Base-by-base conservation (phyloP, 2,888 invertebrate genomes). In the Torymus tubicola region DNA sequence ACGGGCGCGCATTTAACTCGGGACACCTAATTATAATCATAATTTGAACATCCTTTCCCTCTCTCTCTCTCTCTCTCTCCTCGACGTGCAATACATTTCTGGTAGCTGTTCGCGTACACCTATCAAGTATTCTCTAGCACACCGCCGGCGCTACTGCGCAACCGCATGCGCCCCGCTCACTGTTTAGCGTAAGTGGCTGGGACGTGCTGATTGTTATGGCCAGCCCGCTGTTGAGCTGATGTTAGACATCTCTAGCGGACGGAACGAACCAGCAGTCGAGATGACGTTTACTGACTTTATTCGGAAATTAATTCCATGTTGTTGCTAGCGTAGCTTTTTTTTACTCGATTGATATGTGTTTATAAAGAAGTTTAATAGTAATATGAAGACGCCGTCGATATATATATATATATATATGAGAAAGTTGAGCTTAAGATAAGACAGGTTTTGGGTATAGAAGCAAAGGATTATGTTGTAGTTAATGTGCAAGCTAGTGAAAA, bases 121-220 rank as follows among this genome's bases (percentile, higher is more conserved):
- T 31, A 71, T 65, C 78, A 60, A 71, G 65, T 68, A 78, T 78
- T 81, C 78, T 81, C 75, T 10, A 64, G n/a, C 21, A 53, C 14
- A 53, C 14, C 31, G 61, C 57, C 31, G 11, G 42, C 57, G 21
- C 13, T 3, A 18, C 61, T 31, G 63, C 67, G 61, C 58, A 70
- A n/a, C 55, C 61, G 31, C 61, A 31, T 4, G 31, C 31, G 31
- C 31, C 31, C 31, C 31, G 31, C 31, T 31, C 31, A 11, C 67
- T 78, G 65, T 71, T 71, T 71, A 71, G 24, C 57, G 63, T 57
- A 78, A 78, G 68, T 78, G 61, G 61, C 68, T 68, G 55, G 21
- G 60, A 73, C 63, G 73, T 55, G 63, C 50, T 73, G 68, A 68
- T 79, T 79, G 78, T 73, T 69, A 69, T 58, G 61, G 57, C 69